phyloP scores from a whole-genome alignment of 2,797 vertebrate species.

The Siniperca obscura region DNA sequence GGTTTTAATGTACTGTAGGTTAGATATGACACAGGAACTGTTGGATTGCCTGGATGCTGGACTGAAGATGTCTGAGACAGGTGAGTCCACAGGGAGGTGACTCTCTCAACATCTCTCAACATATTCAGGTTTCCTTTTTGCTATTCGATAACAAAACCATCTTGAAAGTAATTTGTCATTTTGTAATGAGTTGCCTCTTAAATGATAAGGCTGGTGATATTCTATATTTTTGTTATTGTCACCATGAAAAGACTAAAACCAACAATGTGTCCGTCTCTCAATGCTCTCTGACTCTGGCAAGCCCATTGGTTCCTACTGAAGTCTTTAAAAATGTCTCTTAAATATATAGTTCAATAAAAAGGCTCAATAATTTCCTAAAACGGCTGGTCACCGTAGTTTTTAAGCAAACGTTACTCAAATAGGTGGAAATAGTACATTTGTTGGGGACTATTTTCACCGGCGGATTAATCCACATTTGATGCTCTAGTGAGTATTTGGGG shows the following conservation, averaged over 20 bases:
- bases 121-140: background rate
- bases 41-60: conserved; percentile 76
- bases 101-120: background rate
- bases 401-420: background rate
- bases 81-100: conserved; percentile 39
- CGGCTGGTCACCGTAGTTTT: background rate
- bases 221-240: background rate
- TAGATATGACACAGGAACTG: conserved; percentile 80
- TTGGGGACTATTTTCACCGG: background rate
- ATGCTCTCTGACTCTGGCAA: background rate
- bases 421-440: background rate
- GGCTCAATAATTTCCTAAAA: background rate
- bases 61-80: conserved; percentile 80
- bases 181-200: background rate
- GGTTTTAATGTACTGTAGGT: conserved; percentile 42
- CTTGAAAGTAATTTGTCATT: background rate
- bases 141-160: too few species aligned
- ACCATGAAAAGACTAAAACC: conserved; percentile 1
- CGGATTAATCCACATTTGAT: too few species aligned
- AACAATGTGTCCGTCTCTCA: background rate
- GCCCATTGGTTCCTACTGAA: background rate
- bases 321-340: background rate
- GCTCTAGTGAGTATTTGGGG: too few species aligned
- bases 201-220: background rate
- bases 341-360: background rate